Base-by-base conservation (phyloP, 1,140 invertebrate species). In the Megathymus violae region DNA sequence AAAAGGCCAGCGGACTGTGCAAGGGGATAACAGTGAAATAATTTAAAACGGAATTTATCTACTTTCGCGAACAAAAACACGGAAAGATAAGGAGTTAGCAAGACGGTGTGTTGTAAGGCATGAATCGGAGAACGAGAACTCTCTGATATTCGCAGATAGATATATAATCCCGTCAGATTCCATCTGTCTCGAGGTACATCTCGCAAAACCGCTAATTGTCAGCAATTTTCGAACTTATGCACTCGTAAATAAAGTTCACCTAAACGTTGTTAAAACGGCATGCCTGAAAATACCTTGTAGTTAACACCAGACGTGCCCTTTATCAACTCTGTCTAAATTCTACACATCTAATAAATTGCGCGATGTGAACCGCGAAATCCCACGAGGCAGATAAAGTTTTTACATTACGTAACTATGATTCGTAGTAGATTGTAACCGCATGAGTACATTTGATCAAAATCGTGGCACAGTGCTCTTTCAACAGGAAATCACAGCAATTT, bases 61-160 rank as follows among this genome's bases (percentile, higher is more conserved):
- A 59, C 65, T 61, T 64, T 65, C 65, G 22, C 52, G 52, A 43
- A 56, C 44, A 50, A 65, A 54, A 58, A 64, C 38, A 64, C 44
- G 59, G 58, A 62, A 46, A 63, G 68, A 70, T 70, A 70, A 70
- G 54, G 54, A 38, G 52, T 59, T 61, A 69, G 59, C 47, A 50
- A 48, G 62, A 43, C 70, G 41, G 31, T 56, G 48, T 64, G 71
- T 74, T 61, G 64, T 62, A 50, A 44, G 54, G 58, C 64, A 71
- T 67, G 51, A 40, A 56, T 56, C 38, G 40, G 17, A 2, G 40
- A 56, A 22, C 17, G 16, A 43, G 25, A 22, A 46, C 9, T 22
- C 51, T 31, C 40, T n/a, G 38, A 56, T 56, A 43, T 43, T 56
- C 14, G 52, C 52, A 43, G 43, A 38, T 52, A 52, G 34, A 52